These are phyloP conservation scores for Panorpa germanica DNA, from an alignment of 2,888 invertebrate genomes.

Conservation along the genomic window DNA sequence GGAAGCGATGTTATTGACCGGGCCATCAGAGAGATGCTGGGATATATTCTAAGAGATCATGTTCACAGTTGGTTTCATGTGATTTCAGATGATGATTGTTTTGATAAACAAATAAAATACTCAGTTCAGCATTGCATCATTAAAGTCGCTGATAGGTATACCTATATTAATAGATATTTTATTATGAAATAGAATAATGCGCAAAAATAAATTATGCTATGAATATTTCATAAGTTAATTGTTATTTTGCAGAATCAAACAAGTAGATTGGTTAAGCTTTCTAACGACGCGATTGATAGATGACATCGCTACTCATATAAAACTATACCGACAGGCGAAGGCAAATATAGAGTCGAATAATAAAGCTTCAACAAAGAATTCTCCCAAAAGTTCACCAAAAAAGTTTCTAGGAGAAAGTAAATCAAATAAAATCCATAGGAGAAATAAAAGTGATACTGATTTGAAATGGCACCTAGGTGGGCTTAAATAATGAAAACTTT, in stretches of 20 bases:
- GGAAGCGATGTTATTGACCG: too few species aligned
- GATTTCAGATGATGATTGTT: too few species aligned
- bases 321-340: constrained; percentile 13
- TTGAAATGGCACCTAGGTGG: constrained; percentile 41
- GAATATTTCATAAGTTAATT: too few species aligned
- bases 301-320: constrained; percentile 13
- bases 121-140: too few species aligned
- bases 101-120: too few species aligned
- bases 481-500: constrained; percentile 5
- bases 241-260: constrained; percentile 11
- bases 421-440: constrained; percentile 35
- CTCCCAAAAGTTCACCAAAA: constrained; percentile 22
- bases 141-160: too few species aligned
- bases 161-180: too few species aligned
- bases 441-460: constrained; percentile 59
- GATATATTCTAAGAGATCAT: too few species aligned
- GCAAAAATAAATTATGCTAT: too few species aligned
- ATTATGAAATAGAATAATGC: too few species aligned
- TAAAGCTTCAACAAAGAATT: constrained; percentile 20
- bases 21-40: too few species aligned
- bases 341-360: constrained; percentile 10
- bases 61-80: too few species aligned
- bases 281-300: constrained; percentile 15
- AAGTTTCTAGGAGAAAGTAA: constrained; percentile 11
- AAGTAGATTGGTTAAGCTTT: constrained; percentile 13